Conservation (phyloP, 2,888 invertebrate genomes). For the Machimus rusticus region DNA sequence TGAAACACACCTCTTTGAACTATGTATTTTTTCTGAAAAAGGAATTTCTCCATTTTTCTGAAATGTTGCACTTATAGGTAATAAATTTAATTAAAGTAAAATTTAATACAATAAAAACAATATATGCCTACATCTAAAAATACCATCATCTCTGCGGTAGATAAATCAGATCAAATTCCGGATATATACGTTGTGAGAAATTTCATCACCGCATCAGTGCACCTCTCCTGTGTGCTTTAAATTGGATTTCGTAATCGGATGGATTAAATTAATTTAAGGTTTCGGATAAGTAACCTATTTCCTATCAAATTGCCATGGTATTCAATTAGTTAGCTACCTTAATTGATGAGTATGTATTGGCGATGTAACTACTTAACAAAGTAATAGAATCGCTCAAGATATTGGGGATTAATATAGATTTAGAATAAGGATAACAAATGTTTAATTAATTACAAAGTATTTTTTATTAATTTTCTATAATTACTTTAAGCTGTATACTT, state of each 20-base stretch:
- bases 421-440: no score
- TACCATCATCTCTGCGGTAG: neutral
- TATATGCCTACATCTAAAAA: neutral
- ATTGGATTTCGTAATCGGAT: neutral
- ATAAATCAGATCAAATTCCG: neutral
- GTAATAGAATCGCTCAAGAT: no score
- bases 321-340: neutral
- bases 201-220: neutral
- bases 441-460: no score
- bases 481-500: no score
- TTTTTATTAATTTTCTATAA: no score
- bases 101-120: neutral
- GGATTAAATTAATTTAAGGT: neutral
- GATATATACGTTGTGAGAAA: neutral
- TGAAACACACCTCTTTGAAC: no score
- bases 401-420: no score
- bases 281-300: neutral
- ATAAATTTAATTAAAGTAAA: neutral
- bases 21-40: no score
- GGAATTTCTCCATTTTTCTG: no score
- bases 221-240: neutral
- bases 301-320: neutral
- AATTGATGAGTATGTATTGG: neutral
- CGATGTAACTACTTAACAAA: no score
- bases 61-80: no score